phyloP scores from a whole-genome alignment of 1,140 invertebrate genomes.

The Neodiprion virginianus region DNA sequence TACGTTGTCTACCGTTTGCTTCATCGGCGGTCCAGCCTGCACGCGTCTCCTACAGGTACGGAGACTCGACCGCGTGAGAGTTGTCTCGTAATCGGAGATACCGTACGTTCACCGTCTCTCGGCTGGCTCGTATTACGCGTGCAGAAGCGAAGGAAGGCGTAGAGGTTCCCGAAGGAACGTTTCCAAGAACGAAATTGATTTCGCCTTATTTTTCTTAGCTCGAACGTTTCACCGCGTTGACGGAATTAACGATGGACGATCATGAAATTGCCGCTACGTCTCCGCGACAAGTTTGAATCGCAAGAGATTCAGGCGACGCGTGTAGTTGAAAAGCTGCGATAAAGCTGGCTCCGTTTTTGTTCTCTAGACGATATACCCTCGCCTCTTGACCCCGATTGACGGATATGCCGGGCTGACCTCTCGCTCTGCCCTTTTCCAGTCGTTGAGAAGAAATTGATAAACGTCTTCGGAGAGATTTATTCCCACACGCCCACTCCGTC shows the following conservation, averaged over 20 bases:
- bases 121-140: neutral
- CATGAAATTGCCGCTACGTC: no score
- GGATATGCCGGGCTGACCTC: neutral
- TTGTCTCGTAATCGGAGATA: neutral
- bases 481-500: neutral
- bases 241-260: no score
- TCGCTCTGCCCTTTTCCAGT: neutral
- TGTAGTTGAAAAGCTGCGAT: no score
- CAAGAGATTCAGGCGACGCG: no score
- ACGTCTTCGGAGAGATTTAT: neutral
- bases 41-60: neutral
- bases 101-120: neutral
- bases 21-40: neutral
- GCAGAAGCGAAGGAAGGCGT: neutral
- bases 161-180: no score
- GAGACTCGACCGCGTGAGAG: neutral
- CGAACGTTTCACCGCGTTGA: no score
- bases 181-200: no score
- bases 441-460: slow-evolving; percentile 7
- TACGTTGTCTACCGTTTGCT: neutral
- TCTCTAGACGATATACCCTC: neutral
- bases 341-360: no score
- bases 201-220: no score
- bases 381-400: neutral
- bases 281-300: no score